Evolutionary conservation across 2,797 vertebrate genomes (phyloP).

Genomic region (Picus viridis): DNA sequence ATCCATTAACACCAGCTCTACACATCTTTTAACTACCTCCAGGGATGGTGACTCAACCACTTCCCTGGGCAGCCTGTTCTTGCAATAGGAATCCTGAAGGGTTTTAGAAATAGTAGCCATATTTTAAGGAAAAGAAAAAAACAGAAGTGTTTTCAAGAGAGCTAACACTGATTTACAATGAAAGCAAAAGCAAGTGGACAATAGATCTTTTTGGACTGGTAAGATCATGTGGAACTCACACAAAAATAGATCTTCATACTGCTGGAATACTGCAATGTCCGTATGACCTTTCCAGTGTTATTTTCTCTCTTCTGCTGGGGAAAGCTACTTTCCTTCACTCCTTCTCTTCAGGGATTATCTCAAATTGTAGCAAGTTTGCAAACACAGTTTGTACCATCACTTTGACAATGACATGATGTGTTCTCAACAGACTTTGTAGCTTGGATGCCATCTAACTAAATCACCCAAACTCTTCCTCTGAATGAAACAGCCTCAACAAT

Average conservation of each 20-base stretch:
- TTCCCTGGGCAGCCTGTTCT: neutral
- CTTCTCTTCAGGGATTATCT: neutral
- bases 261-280: neutral
- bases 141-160: neutral
- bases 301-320: neutral
- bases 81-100: neutral
- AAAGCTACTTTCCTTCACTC: neutral
- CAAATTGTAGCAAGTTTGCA: neutral
- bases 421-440: neutral
- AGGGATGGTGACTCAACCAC: too few species aligned
- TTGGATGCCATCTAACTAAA: neutral
- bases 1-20: too few species aligned
- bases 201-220: neutral
- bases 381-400: neutral
- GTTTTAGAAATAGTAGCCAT: neutral
- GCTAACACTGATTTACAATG: neutral
- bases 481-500: neutral
- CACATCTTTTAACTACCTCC: too few species aligned
- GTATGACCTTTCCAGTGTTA: neutral
- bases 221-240: neutral
- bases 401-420: neutral
- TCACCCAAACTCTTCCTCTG: neutral
- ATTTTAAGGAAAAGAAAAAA: neutral
- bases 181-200: neutral
- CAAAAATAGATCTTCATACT: neutral